These are phyloP conservation scores for Zoanthus gigantus DNA, from an alignment of 92 coral and sea anemone genomes.

Conservation along the genomic window DNA sequence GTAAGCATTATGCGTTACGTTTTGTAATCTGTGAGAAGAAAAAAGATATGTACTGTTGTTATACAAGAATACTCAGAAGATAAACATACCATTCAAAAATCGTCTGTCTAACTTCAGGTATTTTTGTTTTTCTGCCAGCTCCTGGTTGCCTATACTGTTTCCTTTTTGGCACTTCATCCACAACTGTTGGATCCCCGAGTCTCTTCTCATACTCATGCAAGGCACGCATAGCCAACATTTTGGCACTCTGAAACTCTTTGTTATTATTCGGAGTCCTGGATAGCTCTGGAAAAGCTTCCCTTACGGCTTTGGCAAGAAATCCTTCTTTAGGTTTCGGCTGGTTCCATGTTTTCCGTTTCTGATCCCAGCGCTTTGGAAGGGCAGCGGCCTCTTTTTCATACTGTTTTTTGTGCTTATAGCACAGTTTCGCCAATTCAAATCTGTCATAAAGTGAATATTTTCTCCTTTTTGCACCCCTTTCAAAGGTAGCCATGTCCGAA, in stretches of 20 bases:
- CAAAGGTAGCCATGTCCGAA: constrained; percentile 18
- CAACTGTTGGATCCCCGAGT: constrained; percentile 7
- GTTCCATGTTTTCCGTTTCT: constrained; percentile 8
- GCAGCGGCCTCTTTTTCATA: constrained; percentile 15
- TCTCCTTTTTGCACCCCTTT: constrained; percentile 18
- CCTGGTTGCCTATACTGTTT: background rate
- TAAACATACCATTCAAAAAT: background rate
- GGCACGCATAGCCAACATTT: background rate
- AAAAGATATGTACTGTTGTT: background rate
- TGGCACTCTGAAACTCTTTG: too few species aligned
- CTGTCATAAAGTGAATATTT: constrained; percentile 23
- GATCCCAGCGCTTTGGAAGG: constrained; percentile 8
- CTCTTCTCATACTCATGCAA: background rate
- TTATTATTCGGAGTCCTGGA: too few species aligned
- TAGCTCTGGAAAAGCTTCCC: too few species aligned
- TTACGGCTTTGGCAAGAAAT: too few species aligned
- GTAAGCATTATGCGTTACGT: background rate
- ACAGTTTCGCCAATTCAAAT: constrained; percentile 5
- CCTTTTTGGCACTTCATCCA: background rate
- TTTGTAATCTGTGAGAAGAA: background rate
- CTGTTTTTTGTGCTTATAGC: constrained; percentile 15
- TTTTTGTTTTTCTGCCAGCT: constrained; percentile 7
- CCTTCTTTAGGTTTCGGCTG: background rate
- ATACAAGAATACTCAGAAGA: background rate
- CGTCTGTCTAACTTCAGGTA: background rate